Evolutionary conservation across 2,113 vertebrate genomes (phyloP).

Genomic region (Zapus hudsonius): DNA sequence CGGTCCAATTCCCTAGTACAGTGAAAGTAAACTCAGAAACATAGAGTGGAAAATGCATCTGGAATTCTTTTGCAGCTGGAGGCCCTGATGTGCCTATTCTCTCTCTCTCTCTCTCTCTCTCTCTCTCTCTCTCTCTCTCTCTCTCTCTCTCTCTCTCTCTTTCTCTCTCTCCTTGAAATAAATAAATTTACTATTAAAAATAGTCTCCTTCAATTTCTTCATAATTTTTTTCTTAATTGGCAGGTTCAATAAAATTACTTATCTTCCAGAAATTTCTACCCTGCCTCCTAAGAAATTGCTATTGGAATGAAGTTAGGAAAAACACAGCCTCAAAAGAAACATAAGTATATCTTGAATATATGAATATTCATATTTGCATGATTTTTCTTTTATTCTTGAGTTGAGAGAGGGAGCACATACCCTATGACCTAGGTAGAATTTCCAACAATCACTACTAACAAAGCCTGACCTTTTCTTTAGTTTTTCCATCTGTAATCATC

Average conservation of each 20-base stretch:
- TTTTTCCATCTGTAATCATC: not conserved
- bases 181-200: no score
- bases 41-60: no score
- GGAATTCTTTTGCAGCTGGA: no score
- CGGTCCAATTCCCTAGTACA: no score
- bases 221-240: conserved; percentile 46
- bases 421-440: conserved; percentile 14
- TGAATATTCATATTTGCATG: conserved; percentile 32
- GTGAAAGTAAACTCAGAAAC: no score
- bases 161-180: no score
- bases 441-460: not conserved
- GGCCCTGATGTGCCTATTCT: no score
- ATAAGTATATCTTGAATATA: not conserved
- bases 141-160: no score
- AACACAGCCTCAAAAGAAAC: not conserved
- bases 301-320: conserved; percentile 39
- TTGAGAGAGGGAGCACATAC: not conserved
- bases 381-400: conserved; percentile 38
- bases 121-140: no score
- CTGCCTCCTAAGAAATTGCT: conserved; percentile 17
- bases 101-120: no score
- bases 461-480: not conserved
- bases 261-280: conserved; percentile 20
- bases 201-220: no score
- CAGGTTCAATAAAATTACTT: conserved; percentile 49